phyloP scores from a whole-genome alignment of 2,888 invertebrate genomes.

The Heliconius aoede region DNA sequence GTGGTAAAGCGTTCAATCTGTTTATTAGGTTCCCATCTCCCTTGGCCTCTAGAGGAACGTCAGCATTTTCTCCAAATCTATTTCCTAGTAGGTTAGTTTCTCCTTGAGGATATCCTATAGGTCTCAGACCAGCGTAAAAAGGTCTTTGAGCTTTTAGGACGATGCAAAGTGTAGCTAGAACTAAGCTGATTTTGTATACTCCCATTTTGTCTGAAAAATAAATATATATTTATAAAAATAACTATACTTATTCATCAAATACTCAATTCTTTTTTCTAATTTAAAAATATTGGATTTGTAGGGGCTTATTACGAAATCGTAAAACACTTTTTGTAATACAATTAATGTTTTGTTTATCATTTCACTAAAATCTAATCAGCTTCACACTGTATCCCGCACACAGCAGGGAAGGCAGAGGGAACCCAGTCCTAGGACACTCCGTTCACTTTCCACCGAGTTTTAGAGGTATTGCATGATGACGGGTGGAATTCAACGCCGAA shows the following conservation, averaged over 20 bases:
- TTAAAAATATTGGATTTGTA: background rate
- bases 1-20: slow-evolving; percentile 82
- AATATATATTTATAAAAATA: background rate
- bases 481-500: no score
- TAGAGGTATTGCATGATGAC: no score
- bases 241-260: background rate
- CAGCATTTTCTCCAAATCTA: slow-evolving; percentile 73
- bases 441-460: no score
- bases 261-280: background rate
- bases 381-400: no score
- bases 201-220: slow-evolving; percentile 46
- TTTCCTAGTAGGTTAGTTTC: slow-evolving; percentile 66
- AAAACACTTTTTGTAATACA: background rate
- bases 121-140: slow-evolving; percentile 84
- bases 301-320: background rate
- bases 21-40: slow-evolving; percentile 84
- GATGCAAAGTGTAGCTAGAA: slow-evolving; percentile 35
- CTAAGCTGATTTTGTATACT: slow-evolving; percentile 37
- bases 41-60: slow-evolving; percentile 82
- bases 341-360: no score
- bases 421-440: no score
- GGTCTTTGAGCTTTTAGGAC: slow-evolving; percentile 82
- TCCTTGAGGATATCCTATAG: slow-evolving; percentile 84
- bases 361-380: no score
- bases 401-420: no score